Evolutionary conservation across 2,113 vertebrate genomes (phyloP), one percentile per base, ranked within the genome.

Genomic region (Laticauda laticaudata): DNA sequence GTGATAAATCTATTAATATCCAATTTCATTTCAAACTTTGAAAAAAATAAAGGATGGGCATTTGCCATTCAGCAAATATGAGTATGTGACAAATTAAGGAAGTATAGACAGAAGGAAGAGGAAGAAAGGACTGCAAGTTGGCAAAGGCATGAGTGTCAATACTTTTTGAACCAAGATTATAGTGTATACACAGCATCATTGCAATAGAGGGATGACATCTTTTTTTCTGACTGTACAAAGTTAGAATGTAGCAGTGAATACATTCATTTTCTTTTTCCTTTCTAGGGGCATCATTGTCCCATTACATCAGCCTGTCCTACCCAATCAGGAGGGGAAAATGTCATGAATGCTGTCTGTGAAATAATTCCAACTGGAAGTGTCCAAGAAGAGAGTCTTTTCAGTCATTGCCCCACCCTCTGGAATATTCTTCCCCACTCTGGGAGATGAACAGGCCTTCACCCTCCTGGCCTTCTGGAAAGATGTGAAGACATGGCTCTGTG

Each of bases 1-100:
- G 81, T 93, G 0, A 0, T 91, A 94, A 96, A 91, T 93, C 15
- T 54, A 92, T 94, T 91, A 34, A 81, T 94, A 94, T 88, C 48
- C 91, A 86, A 90, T 3, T 56, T 21, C 45, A 24, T 11, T 90
- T 81, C 81, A 86, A 81, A 43, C 20, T 81, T 39, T 23, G 20
- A 81, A 81, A 43, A 75, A 81, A 81, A 21, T 34, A 81, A 21
- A 64, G 87, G 89, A 12, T 1, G 39, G n/a, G 64, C 56, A n/a
- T n/a, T 26, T 86, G 53, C 5, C 81, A 54, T 2, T 29, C 24
- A 87, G 86, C 1, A 26, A 45, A 57, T 56, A 21, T 7, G 91
- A 43, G 18, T 34, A 92, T 90, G 12, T 55, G 29, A n/a, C 0
- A 86, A 85, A 64, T 48, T 81, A 15, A 81, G 34, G 69, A 81